Percentiles rank a stretch among this genome's conserved stretches.
Evolutionary conservation across 2,113 vertebrate genomes (phyloP).

Genomic region (Oreotrochilus melanogaster): DNA sequence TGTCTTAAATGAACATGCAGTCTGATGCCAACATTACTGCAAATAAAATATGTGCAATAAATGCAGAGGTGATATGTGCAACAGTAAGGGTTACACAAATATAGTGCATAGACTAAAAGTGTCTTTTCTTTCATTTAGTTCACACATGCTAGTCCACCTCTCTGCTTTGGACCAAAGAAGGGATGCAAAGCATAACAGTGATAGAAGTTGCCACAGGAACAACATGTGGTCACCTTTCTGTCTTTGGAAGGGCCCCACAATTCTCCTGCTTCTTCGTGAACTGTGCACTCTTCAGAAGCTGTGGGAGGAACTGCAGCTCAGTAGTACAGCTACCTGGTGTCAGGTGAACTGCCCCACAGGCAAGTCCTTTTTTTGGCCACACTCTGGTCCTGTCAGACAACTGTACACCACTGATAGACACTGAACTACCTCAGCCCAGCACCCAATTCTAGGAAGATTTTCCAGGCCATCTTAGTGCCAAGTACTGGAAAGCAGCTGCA

Average conservation of each 20-base stretch:
- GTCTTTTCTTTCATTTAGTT: neutral
- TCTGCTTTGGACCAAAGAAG: neutral
- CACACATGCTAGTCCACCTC: neutral
- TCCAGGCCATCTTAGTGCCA: neutral
- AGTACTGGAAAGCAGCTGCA: neutral
- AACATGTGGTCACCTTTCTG: rapidly evolving
- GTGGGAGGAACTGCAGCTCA: neutral
- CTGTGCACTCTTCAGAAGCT: neutral
- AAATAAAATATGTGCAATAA: neutral
- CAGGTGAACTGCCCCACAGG: neutral
- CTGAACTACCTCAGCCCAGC: neutral
- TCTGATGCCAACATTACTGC: neutral
- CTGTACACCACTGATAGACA: neutral
- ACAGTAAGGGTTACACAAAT: neutral
- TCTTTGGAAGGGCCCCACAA: neutral
- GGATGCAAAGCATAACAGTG: neutral
- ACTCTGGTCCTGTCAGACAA: neutral
- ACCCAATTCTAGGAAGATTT: neutral
- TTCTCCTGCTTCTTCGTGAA: neutral
- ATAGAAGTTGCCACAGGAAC: neutral
- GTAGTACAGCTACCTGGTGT: neutral
- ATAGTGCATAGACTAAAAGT: neutral
- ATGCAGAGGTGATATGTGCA: neutral
- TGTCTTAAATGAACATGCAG: neutral
- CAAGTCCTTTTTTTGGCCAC: neutral